phyloP scores from a whole-genome alignment of 2,888 invertebrate genomes.

The Dascillus cervinus region DNA sequence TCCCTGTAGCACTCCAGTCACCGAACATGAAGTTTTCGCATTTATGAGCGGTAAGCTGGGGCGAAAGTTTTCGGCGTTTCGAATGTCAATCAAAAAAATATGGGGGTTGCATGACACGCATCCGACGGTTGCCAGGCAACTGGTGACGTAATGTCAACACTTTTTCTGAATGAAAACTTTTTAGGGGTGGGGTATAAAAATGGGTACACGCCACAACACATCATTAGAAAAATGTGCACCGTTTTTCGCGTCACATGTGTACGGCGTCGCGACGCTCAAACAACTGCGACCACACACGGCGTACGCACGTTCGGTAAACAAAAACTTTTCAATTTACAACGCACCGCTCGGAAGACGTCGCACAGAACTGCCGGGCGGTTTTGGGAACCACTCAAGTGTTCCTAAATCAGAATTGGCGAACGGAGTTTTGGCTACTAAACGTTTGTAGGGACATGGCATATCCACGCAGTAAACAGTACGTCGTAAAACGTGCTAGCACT shows the following conservation, averaged over 20 bases:
- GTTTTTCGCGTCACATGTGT: conserved; percentile 15
- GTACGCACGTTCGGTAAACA: conserved; percentile 18
- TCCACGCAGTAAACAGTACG: conserved; percentile 35
- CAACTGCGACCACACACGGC: conserved; percentile 22
- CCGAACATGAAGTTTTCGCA: conserved; percentile 30
- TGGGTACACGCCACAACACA: conserved; percentile 31
- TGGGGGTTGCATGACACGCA: conserved; percentile 22
- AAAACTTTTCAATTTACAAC: conserved; percentile 14
- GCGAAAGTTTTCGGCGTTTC: not conserved
- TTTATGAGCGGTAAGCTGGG: conserved; percentile 6
- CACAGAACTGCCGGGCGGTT: conserved; percentile 1
- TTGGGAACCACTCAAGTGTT: conserved; percentile 19
- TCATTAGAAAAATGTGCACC: conserved; percentile 19
- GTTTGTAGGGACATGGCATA: conserved; percentile 33
- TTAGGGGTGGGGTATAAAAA: conserved; percentile 44
- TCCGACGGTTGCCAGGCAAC: conserved; percentile 39
- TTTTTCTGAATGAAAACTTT: conserved; percentile 56
- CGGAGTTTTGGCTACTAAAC: conserved; percentile 36
- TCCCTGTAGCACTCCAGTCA: conserved; percentile 32
- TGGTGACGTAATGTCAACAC: conserved; percentile 41
- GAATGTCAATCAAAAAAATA: conserved; percentile 7
- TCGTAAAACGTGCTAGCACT: conserved; percentile 24
- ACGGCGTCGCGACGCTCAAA: conserved; percentile 15
- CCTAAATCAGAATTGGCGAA: conserved; percentile 29
- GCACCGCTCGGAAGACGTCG: conserved; percentile 4